Base-by-base conservation (phyloP, 2,797 vertebrate species). In the Nyctibius grandis region DNA sequence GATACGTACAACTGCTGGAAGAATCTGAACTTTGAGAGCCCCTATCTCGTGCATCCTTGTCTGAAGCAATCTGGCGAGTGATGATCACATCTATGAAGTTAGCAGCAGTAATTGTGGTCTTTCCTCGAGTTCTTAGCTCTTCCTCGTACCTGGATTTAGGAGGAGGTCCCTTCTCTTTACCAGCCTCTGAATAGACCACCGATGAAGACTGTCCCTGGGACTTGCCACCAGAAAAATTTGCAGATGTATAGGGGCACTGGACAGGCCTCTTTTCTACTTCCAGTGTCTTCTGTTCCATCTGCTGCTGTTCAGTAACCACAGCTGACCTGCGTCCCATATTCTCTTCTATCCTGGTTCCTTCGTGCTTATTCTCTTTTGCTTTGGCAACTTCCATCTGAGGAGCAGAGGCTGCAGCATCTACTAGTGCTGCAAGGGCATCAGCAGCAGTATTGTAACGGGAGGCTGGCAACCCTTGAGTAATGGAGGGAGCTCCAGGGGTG, bases 1-100 rank as follows among this genome's bases (percentile, higher is more conserved):
- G 94, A 96, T 97, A 99, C 99, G 98, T 98, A 99, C 99, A 97
- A 97, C 99, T 99, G 98, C 99, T 98, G n/a, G 99, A 99, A 87
- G 99, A 99, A 98, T 99, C 99, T 5, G 99, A 99, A 97, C 99
- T 99, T 96, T 99, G 99, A 53, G 99, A 99, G 96, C 99, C 98
- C 95, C 99, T 98, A 88, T 99, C 99, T 85, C 99, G 98, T 6
- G 98, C 98, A 95, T 99, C 99, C 97, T 99, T 99, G 97, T 99
- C 99, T 26, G 99, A 99, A 85, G 99, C 99, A 74, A 99, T 99
- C 97, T 99, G 99, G 86, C 99, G 98, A 18, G 99, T 99, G 98
- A 99, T 99, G 98, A 99, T 99, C 98, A 99, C 99, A 90, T 99
- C 99, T 65, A 99, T 99, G 98, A 99, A 99, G 98, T 99, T 99